Percentiles rank a stretch among this genome's conserved stretches.
These are phyloP conservation scores for Acronicta alni DNA, from an alignment of 2,888 invertebrate species.

Conservation along the genomic window DNA sequence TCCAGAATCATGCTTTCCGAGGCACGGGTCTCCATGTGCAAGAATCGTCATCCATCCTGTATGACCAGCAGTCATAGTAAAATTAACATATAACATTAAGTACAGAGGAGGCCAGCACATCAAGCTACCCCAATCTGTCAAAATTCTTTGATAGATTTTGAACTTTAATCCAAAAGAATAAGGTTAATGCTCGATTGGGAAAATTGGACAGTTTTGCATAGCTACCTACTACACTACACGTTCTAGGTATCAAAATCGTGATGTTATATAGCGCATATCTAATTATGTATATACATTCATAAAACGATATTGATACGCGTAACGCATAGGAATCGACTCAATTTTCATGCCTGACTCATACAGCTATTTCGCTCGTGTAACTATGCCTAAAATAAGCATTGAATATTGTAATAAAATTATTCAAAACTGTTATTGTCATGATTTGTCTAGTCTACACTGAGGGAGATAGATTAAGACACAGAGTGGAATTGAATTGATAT, in stretches of 20 bases:
- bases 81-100: no score
- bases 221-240: background rate
- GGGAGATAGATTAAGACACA: background rate
- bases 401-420: conserved; percentile 56
- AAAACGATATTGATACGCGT: conserved; percentile 41
- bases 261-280: conserved; percentile 8
- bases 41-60: no score
- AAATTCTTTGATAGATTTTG: no score
- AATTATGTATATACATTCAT: conserved; percentile 26
- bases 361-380: conserved; percentile 38
- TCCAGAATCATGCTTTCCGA: no score
- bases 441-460: conserved; percentile 35
- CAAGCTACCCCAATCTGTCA: no score
- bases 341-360: conserved; percentile 49
- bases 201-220: no score
- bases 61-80: no score
- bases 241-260: conserved; percentile 10
- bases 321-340: conserved; percentile 38
- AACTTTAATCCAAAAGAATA: no score
- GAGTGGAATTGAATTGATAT: conserved; percentile 2
- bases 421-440: conserved; percentile 42
- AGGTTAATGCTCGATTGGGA: no score
- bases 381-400: conserved; percentile 51
- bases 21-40: no score
- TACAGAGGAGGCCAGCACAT: no score